phyloP scores from a whole-genome alignment of 2,888 invertebrate species.

The Sepioteuthis lessoniana region DNA sequence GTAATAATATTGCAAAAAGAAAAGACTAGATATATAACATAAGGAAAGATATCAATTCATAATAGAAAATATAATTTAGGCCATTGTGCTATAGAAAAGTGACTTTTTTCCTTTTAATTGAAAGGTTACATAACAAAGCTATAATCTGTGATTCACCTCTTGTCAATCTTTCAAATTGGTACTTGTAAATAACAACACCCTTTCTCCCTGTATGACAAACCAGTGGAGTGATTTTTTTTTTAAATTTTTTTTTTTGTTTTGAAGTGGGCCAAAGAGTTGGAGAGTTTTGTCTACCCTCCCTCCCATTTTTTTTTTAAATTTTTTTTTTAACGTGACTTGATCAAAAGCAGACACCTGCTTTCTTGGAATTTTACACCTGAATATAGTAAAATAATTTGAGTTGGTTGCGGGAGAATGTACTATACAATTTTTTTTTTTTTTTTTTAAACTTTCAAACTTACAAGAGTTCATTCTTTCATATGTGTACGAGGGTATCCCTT shows the following conservation, averaged over 20 bases:
- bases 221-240: not conserved
- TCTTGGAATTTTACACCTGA: not conserved
- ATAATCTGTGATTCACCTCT: slow-evolving; percentile 10
- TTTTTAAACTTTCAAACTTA: not conserved
- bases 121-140: not conserved
- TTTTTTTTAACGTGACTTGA: not conserved
- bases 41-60: not conserved
- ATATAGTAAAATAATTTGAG: not conserved
- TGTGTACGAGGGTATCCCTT: not conserved
- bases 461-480: not conserved
- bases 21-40: not conserved
- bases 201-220: not conserved
- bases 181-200: slow-evolving; percentile 3
- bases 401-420: not conserved
- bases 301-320: not conserved
- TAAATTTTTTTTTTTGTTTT: not conserved
- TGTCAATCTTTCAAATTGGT: not conserved
- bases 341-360: not conserved
- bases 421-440: not conserved
- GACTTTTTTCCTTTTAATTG: not conserved
- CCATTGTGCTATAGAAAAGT: not conserved
- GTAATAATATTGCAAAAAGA: not conserved
- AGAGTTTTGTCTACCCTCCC: not conserved
- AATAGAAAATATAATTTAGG: not conserved
- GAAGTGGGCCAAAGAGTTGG: not conserved